Evolutionary conservation across 1,140 invertebrate species (phyloP).

Genomic region (Apis dorsata): DNA sequence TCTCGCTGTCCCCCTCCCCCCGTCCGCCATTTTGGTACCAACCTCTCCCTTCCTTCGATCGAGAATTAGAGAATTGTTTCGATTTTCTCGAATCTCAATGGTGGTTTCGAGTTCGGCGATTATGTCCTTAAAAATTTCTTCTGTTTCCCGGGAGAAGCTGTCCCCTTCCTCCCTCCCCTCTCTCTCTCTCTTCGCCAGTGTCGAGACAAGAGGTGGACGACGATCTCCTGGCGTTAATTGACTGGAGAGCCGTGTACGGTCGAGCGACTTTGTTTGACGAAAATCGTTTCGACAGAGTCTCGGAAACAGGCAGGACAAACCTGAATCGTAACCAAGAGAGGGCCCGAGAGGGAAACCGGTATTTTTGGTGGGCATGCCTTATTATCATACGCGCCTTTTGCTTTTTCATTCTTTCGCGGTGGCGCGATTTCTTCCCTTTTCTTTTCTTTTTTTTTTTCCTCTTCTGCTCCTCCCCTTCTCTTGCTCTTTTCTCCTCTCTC

Average conservation of each 20-base stretch:
- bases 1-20: slow-evolving; percentile 42
- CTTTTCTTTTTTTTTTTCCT: background rate
- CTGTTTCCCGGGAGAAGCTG: slow-evolving; percentile 16
- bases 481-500: background rate
- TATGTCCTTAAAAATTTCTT: slow-evolving; percentile 8
- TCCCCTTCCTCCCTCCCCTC: background rate
- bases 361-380: slow-evolving; percentile 62
- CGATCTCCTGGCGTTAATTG: slow-evolving; percentile 61
- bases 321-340: slow-evolving; percentile 61
- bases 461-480: background rate
- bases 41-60: background rate
- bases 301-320: slow-evolving; percentile 60
- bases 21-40: slow-evolving; percentile 32
- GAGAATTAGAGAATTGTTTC: background rate
- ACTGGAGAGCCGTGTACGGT: slow-evolving; percentile 59
- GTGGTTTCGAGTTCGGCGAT: no score
- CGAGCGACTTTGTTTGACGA: slow-evolving; percentile 66
- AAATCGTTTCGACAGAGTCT: slow-evolving; percentile 63
- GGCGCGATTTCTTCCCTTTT: slow-evolving; percentile 20
- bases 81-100: background rate
- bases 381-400: slow-evolving; percentile 61
- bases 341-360: slow-evolving; percentile 61
- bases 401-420: slow-evolving; percentile 58
- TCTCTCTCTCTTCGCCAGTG: background rate
- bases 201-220: slow-evolving; percentile 39